These are phyloP conservation scores for Myathropa florea DNA, from an alignment of 2,888 invertebrate genomes.

Conservation along the genomic window DNA sequence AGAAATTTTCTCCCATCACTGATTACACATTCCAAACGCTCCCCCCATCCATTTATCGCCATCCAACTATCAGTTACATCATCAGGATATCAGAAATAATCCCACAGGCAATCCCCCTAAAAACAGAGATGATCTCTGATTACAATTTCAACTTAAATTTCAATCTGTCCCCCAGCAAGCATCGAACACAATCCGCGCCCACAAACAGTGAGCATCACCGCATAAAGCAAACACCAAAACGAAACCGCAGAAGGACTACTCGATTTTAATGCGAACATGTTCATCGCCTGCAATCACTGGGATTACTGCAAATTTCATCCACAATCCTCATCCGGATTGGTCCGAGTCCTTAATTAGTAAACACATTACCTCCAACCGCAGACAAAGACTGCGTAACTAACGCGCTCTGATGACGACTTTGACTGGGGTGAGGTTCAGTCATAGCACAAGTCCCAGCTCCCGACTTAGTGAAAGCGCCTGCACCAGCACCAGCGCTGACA, in stretches of 20 bases:
- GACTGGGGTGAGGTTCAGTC: no score
- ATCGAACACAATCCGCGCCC: no score
- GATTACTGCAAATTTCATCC: conserved; percentile 40
- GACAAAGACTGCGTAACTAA: conserved; percentile 51
- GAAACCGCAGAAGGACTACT: conserved; percentile 42
- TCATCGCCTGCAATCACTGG: conserved; percentile 14
- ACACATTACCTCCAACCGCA: conserved; percentile 62
- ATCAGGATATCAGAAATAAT: no score
- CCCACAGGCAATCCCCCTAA: no score
- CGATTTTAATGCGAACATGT: conserved; percentile 40
- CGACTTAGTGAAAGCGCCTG: no score
- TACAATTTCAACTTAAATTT: neutral
- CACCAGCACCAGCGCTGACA: neutral
- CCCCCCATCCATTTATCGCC: no score
- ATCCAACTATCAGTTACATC: no score
- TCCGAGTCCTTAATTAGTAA: conserved; percentile 61
- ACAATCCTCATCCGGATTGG: conserved; percentile 29
- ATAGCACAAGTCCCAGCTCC: neutral
- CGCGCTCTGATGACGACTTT: neutral
- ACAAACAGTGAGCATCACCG: neutral
- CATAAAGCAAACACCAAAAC: conserved; percentile 23
- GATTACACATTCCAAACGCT: no score
- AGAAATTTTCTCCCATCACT: no score
- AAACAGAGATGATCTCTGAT: neutral
- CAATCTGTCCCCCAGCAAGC: neutral